Percentiles rank a stretch among this genome's conserved stretches.
Conservation (phyloP, 2,797 vertebrate genomes). For the Tamandua tetradactyla region DNA sequence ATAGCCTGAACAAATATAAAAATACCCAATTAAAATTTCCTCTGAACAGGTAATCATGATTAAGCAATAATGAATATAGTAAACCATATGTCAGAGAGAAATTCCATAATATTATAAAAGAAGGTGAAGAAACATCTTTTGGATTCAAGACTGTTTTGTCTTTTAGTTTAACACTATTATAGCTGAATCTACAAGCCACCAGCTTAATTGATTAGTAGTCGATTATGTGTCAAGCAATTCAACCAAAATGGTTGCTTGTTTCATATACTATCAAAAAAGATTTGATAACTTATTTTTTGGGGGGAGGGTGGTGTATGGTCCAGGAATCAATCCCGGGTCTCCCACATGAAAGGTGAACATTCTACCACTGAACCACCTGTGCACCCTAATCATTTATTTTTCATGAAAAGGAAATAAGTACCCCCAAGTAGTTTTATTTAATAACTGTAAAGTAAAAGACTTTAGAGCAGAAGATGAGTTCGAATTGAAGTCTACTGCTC, state of each 20-base stretch:
- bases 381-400: background rate
- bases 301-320: too few species aligned
- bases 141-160: background rate
- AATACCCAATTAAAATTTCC: background rate
- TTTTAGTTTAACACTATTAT: background rate
- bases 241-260: background rate
- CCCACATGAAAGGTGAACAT: too few species aligned
- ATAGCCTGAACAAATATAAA: background rate
- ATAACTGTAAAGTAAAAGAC: background rate
- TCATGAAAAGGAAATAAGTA: background rate
- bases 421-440: slow-evolving; percentile 12
- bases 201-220: slow-evolving; percentile 14
- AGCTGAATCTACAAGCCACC: background rate
- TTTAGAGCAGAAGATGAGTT: background rate
- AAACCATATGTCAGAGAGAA: background rate
- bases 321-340: too few species aligned
- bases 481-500: background rate
- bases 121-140: background rate
- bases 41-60: background rate
- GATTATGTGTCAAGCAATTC: background rate
- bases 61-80: background rate
- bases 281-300: background rate
- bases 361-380: too few species aligned
- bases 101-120: background rate
- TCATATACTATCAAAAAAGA: slow-evolving; percentile 4